phyloP scores from a whole-genome alignment of 2,113 vertebrate species.

The Hypomesus transpacificus region DNA sequence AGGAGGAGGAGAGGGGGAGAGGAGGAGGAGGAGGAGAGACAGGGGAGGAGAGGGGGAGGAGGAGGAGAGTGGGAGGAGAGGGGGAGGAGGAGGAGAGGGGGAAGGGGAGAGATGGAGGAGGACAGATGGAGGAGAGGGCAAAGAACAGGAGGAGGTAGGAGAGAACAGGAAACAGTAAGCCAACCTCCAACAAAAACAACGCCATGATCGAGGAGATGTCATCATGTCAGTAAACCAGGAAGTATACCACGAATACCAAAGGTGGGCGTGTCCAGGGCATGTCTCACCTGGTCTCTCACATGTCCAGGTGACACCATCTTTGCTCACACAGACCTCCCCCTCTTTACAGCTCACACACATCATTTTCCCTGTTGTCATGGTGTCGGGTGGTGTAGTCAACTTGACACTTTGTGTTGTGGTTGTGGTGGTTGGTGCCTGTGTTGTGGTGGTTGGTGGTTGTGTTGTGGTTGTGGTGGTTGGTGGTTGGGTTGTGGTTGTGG shows the following conservation, averaged over 20 bases:
- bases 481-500: neutral
- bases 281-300: conserved; percentile 10
- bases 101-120: no score
- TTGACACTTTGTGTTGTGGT: neutral
- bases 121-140: neutral
- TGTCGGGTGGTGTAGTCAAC: neutral
- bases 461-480: neutral
- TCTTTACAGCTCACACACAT: conserved; percentile 25
- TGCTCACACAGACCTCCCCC: conserved; percentile 23
- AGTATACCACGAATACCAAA: conserved; percentile 21
- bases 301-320: conserved; percentile 25
- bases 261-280: neutral
- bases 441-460: neutral
- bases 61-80: no score
- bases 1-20: neutral
- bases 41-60: no score
- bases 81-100: no score
- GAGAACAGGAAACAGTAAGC: no score
- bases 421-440: neutral
- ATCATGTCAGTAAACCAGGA: neutral
- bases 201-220: neutral
- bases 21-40: neutral
- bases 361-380: conserved; percentile 15
- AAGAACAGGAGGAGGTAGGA: no score
- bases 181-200: no score